Evolutionary conservation across 1,140 invertebrate genomes (phyloP).

Genomic region (Caenorhabditis brenneri): DNA sequence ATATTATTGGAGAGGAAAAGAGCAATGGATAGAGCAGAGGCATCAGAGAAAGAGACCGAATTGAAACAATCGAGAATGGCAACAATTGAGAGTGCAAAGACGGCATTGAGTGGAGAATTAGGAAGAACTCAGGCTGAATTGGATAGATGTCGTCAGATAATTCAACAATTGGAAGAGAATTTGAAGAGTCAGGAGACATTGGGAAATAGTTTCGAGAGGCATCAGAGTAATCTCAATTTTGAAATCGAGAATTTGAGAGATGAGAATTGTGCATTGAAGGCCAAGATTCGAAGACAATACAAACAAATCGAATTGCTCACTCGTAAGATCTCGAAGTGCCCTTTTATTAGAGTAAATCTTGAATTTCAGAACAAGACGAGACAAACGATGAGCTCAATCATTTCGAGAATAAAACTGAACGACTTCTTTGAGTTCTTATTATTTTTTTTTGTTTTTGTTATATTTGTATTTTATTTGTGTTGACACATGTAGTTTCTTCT

Average conservation of each 20-base stretch:
- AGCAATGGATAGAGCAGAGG: slow-evolving; percentile 56
- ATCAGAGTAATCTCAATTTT: slow-evolving; percentile 55
- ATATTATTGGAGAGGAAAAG: slow-evolving; percentile 61
- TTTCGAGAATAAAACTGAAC: slow-evolving; percentile 51
- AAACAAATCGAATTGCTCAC: slow-evolving; percentile 67
- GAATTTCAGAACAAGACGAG: slow-evolving; percentile 58
- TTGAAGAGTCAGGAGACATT: slow-evolving; percentile 60
- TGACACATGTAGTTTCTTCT: background rate
- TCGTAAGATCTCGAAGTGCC: slow-evolving; percentile 54
- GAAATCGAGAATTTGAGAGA: slow-evolving; percentile 62
- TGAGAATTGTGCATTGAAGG: slow-evolving; percentile 64
- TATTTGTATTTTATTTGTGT: background rate
- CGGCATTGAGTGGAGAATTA: slow-evolving; percentile 18
- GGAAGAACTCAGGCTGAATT: slow-evolving; percentile 51
- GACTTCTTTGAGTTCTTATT: background rate
- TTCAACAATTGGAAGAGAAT: slow-evolving; percentile 59
- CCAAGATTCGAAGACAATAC: slow-evolving; percentile 62
- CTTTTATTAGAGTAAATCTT: too few species aligned
- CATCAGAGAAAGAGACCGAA: slow-evolving; percentile 49
- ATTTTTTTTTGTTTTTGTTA: background rate
- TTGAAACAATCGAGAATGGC: slow-evolving; percentile 46
- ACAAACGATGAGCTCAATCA: slow-evolving; percentile 45
- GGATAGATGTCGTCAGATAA: slow-evolving; percentile 58
- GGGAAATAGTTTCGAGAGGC: slow-evolving; percentile 62
- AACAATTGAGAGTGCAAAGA: slow-evolving; percentile 47